Base-by-base conservation (phyloP, 2,888 invertebrate genomes). In the Eupithecia tripunctaria region DNA sequence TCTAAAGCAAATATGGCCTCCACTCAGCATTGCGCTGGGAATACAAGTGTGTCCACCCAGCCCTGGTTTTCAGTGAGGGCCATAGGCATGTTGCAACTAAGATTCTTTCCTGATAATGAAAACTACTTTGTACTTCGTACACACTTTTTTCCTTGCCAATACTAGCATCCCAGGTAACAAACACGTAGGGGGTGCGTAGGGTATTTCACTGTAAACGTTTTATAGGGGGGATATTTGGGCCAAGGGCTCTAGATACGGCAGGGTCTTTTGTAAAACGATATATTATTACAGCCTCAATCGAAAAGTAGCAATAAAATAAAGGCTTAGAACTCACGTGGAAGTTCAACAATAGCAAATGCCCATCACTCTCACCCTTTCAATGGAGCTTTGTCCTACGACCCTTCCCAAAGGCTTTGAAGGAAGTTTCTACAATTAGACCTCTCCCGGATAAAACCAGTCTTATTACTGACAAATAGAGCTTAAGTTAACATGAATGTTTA, bases 331-430 rank as follows among this genome's bases (percentile, higher is more conserved):
- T 73, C 71, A 74, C 74, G 71, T 74, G 68, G 66, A 74, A 69
- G 51, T 74, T 69, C n/a, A 63, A 74, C 71, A 74, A 74, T 71
- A 71, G 68, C 71, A 71, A 69, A 43, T 62, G 51, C 47, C 74
- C 68, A 74, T 71, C 74, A 71, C 66, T 73, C 71, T 67, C 64
- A 64, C 69, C 68, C 68, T 72, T 73, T 73, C 73, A 73, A 71
- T 76, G 64, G 51, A 69, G 69, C 74, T 73, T 73, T 73, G 73
- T 75, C 72, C 68, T 67, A 60, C 60, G 64, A 73, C 69, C 73
- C 71, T 71, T 60, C 66, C 64, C 71, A 67, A 76, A 69, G 69
- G 73, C 66, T 74, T 71, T 71, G 66, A 67, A 68, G 74, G 65
- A 68, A 74, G 68, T 74, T 71, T 71, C 60, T 60, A 66, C 74